Evolutionary conservation across 1,140 invertebrate species (phyloP), one percentile per base, ranked within the genome.

Genomic region (Homalodisca vitripennis): DNA sequence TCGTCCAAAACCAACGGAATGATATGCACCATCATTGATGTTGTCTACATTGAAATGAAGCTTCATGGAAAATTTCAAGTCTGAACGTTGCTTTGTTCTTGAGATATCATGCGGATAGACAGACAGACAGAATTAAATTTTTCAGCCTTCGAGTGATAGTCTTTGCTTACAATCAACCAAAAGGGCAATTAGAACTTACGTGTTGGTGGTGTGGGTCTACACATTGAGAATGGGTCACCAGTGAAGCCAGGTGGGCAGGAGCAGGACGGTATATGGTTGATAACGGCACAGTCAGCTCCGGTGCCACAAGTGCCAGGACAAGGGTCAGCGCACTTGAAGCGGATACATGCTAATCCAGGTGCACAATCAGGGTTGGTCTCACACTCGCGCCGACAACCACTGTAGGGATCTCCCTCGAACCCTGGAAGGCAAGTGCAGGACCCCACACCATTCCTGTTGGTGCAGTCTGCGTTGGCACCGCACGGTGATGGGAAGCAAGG

Each of bases 141-240:
- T n/a, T n/a, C n/a, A n/a, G n/a, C n/a, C n/a, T n/a, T n/a, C n/a
- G n/a, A n/a, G n/a, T n/a, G n/a, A n/a, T n/a, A n/a, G n/a, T n/a
- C n/a, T n/a, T n/a, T n/a, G n/a, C n/a, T n/a, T n/a, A n/a, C n/a
- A n/a, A n/a, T n/a, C n/a, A n/a, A n/a, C n/a, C n/a, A n/a, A n/a
- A n/a, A n/a, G n/a, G 17, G 34, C 34, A 41, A 47, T n/a, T 47
- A n/a, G 20, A 68, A 73, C 79, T 76, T 76, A 83, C 81, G 78
- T 70, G 72, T 75, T 32, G 74, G 67, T 29, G 76, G 78, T 63
- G 73, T 70, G 26, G 74, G 78, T 46, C 70, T 74, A 73, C 85
- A 86, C 71, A 78, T 75, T 66, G 75, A 81, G 72, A 86, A 85
- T 70, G 85, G 85, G 81, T 88, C 86, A 67, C 87, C 86, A 3